A percentile compares a stretch with the other conserved stretches of the same genome.
Conservation (phyloP, 2,797 vertebrate genomes). For the Eulemur mongoz region DNA sequence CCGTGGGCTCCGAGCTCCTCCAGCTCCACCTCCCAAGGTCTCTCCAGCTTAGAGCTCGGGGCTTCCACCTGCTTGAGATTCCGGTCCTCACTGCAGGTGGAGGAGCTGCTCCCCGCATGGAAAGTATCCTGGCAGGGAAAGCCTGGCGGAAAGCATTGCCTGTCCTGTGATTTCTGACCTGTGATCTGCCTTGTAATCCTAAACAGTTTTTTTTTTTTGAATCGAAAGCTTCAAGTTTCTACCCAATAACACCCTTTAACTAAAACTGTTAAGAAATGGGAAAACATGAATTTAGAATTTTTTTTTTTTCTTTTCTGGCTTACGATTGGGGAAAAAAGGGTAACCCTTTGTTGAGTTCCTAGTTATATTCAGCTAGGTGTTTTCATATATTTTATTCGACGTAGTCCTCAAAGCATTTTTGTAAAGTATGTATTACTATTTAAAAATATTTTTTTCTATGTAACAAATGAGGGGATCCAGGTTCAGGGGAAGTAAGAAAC, state of each 20-base stretch:
- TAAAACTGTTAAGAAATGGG: neutral
- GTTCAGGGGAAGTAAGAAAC: neutral
- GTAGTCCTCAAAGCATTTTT: neutral
- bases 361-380: neutral
- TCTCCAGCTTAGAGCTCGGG: neutral
- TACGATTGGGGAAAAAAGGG: neutral
- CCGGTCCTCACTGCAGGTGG: rapidly evolving
- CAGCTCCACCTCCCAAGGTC: neutral
- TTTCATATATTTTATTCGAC: neutral
- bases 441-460: neutral
- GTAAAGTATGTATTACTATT: neutral
- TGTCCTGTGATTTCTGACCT: neutral
- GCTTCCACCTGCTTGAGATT: neutral
- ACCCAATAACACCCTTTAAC: neutral
- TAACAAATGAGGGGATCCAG: neutral
- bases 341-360: neutral
- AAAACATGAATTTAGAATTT: neutral
- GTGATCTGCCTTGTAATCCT: neutral
- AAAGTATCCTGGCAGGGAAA: neutral
- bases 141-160: neutral
- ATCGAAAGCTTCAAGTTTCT: neutral
- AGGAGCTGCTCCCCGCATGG: neutral
- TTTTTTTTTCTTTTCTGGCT: neutral
- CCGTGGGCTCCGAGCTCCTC: too few species aligned
- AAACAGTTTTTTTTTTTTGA: neutral